Evolutionary conservation across 1,140 invertebrate genomes (phyloP).

Genomic region (Nephila pilipes): DNA sequence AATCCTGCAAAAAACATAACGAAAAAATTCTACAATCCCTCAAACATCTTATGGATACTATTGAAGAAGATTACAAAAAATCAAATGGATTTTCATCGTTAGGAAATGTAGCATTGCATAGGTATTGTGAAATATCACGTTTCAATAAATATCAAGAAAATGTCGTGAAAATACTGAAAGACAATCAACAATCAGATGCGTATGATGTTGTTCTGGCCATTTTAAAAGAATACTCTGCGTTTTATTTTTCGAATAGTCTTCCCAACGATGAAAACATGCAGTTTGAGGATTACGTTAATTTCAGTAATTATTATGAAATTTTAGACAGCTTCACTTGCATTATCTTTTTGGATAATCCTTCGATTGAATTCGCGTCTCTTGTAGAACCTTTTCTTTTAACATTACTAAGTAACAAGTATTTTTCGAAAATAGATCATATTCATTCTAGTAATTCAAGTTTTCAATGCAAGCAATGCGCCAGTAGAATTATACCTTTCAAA

Average conservation of each 20-base stretch:
- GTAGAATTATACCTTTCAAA: background rate
- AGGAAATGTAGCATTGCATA: background rate
- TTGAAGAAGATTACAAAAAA: background rate
- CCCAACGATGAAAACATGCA: background rate
- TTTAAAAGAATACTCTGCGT: background rate
- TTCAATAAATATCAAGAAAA: background rate
- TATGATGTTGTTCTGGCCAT: background rate
- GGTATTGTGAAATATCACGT: background rate
- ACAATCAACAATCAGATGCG: background rate
- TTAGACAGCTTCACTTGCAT: background rate
- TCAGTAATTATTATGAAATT: background rate
- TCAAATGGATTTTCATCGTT: background rate
- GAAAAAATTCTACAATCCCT: background rate
- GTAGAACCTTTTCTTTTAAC: background rate
- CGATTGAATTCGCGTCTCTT: background rate
- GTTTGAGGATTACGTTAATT: background rate
- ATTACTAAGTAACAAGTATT: background rate
- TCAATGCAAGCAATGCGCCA: background rate
- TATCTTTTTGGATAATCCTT: background rate
- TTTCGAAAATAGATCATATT: background rate
- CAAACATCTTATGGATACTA: background rate
- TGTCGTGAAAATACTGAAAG: slow-evolving; percentile 2
- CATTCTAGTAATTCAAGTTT: background rate
- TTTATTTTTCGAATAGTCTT: background rate
- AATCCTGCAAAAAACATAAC: background rate